A percentile compares a stretch with the other conserved stretches of the same genome.
Evolutionary conservation across 2,888 invertebrate genomes (phyloP).

Genomic region (Podotricha telesiphe): DNA sequence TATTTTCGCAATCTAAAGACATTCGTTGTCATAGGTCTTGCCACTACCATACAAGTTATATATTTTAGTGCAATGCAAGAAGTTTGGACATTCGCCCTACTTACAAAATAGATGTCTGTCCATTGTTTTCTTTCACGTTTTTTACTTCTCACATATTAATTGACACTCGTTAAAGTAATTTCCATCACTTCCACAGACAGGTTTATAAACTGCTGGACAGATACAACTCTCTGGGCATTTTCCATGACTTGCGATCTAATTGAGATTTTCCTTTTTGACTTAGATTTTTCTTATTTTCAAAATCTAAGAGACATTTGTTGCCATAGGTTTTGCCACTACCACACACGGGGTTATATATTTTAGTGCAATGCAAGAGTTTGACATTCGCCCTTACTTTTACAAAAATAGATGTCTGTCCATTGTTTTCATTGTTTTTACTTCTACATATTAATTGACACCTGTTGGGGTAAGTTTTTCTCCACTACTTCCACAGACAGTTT

Average conservation of each 20-base stretch:
- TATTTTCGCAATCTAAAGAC: too few relatives aligned
- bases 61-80: too few relatives aligned
- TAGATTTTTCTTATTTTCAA: too few relatives aligned
- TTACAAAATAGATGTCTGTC: background rate
- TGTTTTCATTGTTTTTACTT: conserved; percentile 30
- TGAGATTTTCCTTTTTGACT: background rate
- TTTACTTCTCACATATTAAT: conserved; percentile 43
- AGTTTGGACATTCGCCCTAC: too few relatives aligned
- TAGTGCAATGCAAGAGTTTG: conserved; percentile 36
- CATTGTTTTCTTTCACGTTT: conserved; percentile 2
- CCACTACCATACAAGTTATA: too few relatives aligned
- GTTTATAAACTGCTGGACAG: conserved; percentile 27
- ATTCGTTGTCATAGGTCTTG: too few relatives aligned
- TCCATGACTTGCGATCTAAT: conserved; percentile 24
- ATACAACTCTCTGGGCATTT: conserved; percentile 33
- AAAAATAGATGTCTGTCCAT: background rate
- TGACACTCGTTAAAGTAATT: conserved; percentile 47
- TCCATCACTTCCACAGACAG: conserved; percentile 42
- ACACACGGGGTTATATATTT: conserved; percentile 41
- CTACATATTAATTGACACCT: conserved; percentile 44
- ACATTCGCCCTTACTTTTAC: conserved; percentile 34
- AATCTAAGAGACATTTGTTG: conserved; percentile 46
- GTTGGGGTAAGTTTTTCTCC: conserved; percentile 49
- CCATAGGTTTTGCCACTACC: conserved; percentile 42
- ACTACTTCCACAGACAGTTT: conserved; percentile 48